Conservation (phyloP, 2,113 vertebrate genomes). For the Melierax canorus region DNA sequence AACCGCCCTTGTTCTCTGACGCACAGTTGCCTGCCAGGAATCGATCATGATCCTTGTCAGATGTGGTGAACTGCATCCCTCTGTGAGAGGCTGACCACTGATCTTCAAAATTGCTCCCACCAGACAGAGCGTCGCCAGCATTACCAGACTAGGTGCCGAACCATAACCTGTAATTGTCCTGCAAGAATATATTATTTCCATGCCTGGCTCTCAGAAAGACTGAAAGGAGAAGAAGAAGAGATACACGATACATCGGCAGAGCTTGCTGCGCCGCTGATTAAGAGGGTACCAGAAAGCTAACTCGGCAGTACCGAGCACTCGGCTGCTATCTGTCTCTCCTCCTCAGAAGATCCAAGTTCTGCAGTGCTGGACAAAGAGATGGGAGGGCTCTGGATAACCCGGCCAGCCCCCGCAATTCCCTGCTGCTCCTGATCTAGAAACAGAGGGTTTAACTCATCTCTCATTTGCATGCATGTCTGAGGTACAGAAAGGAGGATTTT, state of each 20-base stretch:
- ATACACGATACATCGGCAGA: neutral
- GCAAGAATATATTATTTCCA: neutral
- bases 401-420: neutral
- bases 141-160: slow-evolving; percentile 81
- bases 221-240: neutral
- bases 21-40: slow-evolving; percentile 85
- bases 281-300: neutral
- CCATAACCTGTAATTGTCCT: slow-evolving; percentile 87
- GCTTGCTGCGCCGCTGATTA: neutral
- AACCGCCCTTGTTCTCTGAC: slow-evolving; percentile 81
- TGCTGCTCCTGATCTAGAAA: neutral
- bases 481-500: neutral
- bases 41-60: slow-evolving; percentile 85
- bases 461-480: neutral
- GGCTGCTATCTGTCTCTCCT: neutral
- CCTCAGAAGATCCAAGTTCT: neutral
- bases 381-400: neutral
- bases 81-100: slow-evolving; percentile 85
- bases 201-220: neutral
- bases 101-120: slow-evolving; percentile 77
- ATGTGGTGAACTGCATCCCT: slow-evolving; percentile 88
- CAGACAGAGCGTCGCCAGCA: slow-evolving; percentile 84
- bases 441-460: neutral
- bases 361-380: neutral
- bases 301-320: neutral